Evolutionary conservation across 2,888 invertebrate species (phyloP), one percentile per base, ranked within the genome.

Genomic region (Andrena bucephala): DNA sequence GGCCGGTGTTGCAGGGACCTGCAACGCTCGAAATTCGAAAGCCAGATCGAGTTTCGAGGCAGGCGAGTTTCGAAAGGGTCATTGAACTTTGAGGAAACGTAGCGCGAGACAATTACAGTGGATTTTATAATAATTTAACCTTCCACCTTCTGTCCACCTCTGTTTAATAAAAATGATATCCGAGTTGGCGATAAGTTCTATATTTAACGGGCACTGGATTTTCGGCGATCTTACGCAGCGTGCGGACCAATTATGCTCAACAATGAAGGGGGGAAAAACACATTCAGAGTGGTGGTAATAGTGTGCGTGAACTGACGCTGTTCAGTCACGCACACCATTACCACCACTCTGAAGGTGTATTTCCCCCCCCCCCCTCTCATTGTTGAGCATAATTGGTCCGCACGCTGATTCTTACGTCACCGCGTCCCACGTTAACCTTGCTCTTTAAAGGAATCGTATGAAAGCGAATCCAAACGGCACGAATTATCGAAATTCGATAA

Each of bases 1-100:
- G 36, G 88, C 80, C 87, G 90, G 86, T 85, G 65, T 66, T 81
- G 82, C 81, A 90, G 90, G 71, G 77, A 87, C 63, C 90, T 90
- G 82, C 80, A 65, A 0, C 29, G 24, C 7, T 65, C 13, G 29
- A 27, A 24, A 70, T 59, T 52, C n/a, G n/a, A 48, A 57, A 54
- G 42, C 31, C 36, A n/a, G 31, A 8, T 52, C 31, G 6, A 60
- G 33, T 68, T 24, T 36, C 50, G 60, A 31, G 13, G 0, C 0
- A 6, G 0, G 5, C 1, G 0, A 27, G n/a, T 52, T 20, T 52
- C 52, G 20, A 52, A 52, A 8, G 52, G 52, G 20, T 52, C 52
- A 1, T 8, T 52, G 52, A 52, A 52, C 52, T 8, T 20, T 20
- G 20, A 0, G 20, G 52, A 20, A 20, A 52, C 20, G 2, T 2